Evolutionary conservation across 2,797 vertebrate genomes (phyloP), one percentile per base, ranked within the genome.

Genomic region (Schizopygopsis malacanthus): DNA sequence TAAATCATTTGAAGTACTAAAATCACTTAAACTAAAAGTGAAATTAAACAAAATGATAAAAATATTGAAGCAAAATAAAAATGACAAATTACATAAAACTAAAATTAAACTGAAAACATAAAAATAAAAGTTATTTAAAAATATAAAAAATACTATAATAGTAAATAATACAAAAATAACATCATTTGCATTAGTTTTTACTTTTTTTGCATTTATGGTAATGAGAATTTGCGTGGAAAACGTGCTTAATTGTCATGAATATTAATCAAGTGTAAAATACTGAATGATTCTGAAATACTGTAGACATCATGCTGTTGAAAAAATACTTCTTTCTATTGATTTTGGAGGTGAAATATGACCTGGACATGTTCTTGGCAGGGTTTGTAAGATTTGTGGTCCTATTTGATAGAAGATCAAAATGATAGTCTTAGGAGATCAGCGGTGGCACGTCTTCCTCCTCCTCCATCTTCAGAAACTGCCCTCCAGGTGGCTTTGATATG

Each of bases 341-440:
- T 65, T 76, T 28, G 9, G 1, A 3, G 72, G 15, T 67, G 82
- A 83, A 77, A 83, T 20, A 83, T 83, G 72, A 77, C 43, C 72
- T 20, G 72, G 59, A 52, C 56, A 12, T 79, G 47, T 59, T 78
- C 83, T 69, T 6, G 1, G 10, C 39, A 59, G 86, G 77, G 87
- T 86, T 88, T 83, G 87, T 65, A 73, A 84, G 15, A 52, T 84
- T 81, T 20, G 13, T 67, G 0, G 11, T 76, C 52, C 59, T 37
- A 63, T 72, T 78, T 85, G 90, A 88, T 80, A 81, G 61, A 56
- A 76, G 87, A 86, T 71, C 25, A 47, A 4, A 50, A 83, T 82
- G 89, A 92, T 89, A 87, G 82, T 89, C 86, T 88, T 90, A 75
- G 88, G 12, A 89, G 86, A 86, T 88, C 90, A 85, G 75, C 11